Percentiles rank a stretch among this genome's conserved stretches.
phyloP scores from a whole-genome alignment of 2,888 invertebrate species.

The Escarpia spicata region DNA sequence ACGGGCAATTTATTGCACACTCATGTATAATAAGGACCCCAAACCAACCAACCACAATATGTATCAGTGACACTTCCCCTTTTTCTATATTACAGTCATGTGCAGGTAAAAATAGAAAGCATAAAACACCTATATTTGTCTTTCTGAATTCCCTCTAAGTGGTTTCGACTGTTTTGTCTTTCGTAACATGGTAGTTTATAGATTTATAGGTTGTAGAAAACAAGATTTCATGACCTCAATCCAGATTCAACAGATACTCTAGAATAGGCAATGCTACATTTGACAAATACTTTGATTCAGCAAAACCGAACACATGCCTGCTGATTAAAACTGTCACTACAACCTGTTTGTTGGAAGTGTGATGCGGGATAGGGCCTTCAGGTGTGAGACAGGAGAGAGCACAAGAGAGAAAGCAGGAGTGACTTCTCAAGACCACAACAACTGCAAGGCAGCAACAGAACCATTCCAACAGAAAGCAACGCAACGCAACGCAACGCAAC shows the following conservation, averaged over 20 bases:
- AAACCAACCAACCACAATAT: background rate
- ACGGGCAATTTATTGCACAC: background rate
- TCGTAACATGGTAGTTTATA: background rate
- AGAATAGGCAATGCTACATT: background rate
- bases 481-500: background rate
- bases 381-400: background rate
- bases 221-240: background rate
- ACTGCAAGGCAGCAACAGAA: background rate
- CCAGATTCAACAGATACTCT: background rate
- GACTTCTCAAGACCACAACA: background rate
- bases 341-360: background rate
- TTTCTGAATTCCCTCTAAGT: too few relatives aligned
- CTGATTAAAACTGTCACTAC: background rate
- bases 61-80: background rate
- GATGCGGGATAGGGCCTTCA: background rate
- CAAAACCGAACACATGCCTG: background rate
- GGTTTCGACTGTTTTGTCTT: background rate
- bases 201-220: background rate
- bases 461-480: background rate
- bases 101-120: background rate
- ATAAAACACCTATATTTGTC: background rate
- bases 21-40: background rate
- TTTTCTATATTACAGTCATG: background rate
- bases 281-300: background rate
- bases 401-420: background rate